Evolutionary conservation across 2,888 invertebrate genomes (phyloP).

Genomic region (Galerucella calmariensis): DNA sequence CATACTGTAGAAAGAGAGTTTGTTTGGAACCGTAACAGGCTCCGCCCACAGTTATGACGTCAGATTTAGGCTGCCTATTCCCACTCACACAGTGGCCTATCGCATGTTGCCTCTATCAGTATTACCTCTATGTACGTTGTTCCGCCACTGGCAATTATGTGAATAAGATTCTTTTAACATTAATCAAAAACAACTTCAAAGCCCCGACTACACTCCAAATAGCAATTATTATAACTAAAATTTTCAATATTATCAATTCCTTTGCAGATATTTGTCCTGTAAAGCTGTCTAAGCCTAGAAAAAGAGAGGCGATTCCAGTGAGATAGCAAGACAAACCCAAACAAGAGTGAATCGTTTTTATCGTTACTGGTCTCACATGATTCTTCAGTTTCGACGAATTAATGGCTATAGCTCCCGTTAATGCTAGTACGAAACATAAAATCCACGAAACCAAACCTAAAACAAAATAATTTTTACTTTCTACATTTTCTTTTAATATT

Average conservation of each 20-base stretch:
- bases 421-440: slow-evolving; percentile 45
- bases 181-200: slow-evolving; percentile 39
- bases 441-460: slow-evolving; percentile 52
- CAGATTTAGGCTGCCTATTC: too few relatives aligned
- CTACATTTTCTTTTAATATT: too few relatives aligned
- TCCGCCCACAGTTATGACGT: too few relatives aligned
- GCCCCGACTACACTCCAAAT: slow-evolving; percentile 45
- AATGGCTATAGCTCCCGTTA: slow-evolving; percentile 45
- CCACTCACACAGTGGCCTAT: too few relatives aligned
- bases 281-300: slow-evolving; percentile 34
- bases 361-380: slow-evolving; percentile 45
- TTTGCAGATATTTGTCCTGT: slow-evolving; percentile 24
- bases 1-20: too few relatives aligned
- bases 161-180: neutral
- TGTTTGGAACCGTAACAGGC: too few relatives aligned
- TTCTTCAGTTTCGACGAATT: slow-evolving; percentile 44
- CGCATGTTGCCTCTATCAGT: too few relatives aligned
- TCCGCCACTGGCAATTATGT: too few relatives aligned
- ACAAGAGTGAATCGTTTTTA: slow-evolving; percentile 51
- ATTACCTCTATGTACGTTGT: too few relatives aligned
- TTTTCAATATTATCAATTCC: slow-evolving; percentile 27
- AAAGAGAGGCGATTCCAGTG: slow-evolving; percentile 49
- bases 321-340: slow-evolving; percentile 49
- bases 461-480: slow-evolving; percentile 19
- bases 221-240: slow-evolving; percentile 40